These are phyloP conservation scores for Portevinia maculata DNA, from an alignment of 2,888 invertebrate genomes.

Conservation along the genomic window DNA sequence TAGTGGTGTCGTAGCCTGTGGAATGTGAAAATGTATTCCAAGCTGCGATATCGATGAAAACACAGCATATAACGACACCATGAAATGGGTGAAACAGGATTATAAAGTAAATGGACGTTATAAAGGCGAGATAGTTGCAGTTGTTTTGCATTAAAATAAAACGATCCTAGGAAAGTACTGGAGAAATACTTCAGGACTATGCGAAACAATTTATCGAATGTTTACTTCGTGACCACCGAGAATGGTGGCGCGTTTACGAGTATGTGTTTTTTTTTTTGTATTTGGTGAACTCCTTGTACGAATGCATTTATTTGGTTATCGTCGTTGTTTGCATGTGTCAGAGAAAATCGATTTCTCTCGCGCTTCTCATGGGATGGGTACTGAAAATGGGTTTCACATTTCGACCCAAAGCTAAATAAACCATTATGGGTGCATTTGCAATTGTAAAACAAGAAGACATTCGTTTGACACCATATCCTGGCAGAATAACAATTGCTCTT, in stretches of 20 bases:
- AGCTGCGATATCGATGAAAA: slow-evolving; percentile 28
- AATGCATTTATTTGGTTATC: slow-evolving; percentile 9
- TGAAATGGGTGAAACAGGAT: slow-evolving; percentile 11
- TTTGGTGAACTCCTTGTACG: slow-evolving; percentile 12
- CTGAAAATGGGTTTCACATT: slow-evolving; percentile 14
- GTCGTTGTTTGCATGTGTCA: neutral
- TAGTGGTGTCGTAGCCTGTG: slow-evolving; percentile 7
- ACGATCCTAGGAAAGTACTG: neutral
- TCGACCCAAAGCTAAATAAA: slow-evolving; percentile 50
- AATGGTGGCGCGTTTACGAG: neutral
- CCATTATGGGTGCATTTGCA: slow-evolving; percentile 56
- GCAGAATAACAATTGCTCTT: slow-evolving; percentile 43
- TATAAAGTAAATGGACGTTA: slow-evolving; percentile 8
- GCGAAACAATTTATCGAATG: slow-evolving; percentile 28
- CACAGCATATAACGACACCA: slow-evolving; percentile 3
- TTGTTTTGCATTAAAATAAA: slow-evolving; percentile 5
- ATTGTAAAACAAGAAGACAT: slow-evolving; percentile 48
- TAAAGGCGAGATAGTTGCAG: slow-evolving; percentile 2
- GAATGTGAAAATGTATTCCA: slow-evolving; percentile 54
- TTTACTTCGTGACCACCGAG: slow-evolving; percentile 23
- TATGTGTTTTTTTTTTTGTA: neutral
- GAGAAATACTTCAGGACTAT: slow-evolving; percentile 7
- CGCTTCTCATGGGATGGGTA: slow-evolving; percentile 2
- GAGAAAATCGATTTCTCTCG: slow-evolving; percentile 31
- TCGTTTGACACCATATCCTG: slow-evolving; percentile 45